phyloP scores from a whole-genome alignment of 2,797 vertebrate genomes.

The Peromyscus attwateri region DNA sequence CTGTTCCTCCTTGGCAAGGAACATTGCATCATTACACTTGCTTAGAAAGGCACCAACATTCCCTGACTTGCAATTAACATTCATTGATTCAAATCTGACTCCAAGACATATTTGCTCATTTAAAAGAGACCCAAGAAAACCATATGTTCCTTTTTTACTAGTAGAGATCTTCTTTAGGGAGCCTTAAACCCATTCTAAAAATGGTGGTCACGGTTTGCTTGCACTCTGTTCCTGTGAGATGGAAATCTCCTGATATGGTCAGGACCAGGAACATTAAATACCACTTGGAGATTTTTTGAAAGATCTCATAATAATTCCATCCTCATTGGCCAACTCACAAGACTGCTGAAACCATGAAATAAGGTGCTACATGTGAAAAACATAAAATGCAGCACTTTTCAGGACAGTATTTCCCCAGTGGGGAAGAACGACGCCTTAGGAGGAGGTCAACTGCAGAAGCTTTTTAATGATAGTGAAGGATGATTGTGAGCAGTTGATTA shows the following conservation, averaged over 20 bases:
- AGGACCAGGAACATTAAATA: background rate
- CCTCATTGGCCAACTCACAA: background rate
- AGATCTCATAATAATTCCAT: background rate
- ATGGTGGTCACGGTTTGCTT: slow-evolving; percentile 14
- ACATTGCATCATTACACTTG: background rate
- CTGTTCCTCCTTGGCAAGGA: background rate
- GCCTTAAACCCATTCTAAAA: slow-evolving; percentile 40
- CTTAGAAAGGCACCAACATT: slow-evolving; percentile 62
- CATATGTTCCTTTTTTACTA: slow-evolving; percentile 23
- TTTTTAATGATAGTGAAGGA: background rate
- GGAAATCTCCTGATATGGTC: slow-evolving; percentile 23
- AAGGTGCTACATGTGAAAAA: background rate
- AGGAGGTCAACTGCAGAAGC: background rate
- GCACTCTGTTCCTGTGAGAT: background rate
- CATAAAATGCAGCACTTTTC: background rate
- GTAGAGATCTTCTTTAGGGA: slow-evolving; percentile 13
- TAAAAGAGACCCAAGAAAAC: slow-evolving; percentile 40
- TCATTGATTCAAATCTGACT: slow-evolving; percentile 6
- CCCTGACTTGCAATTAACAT: slow-evolving; percentile 14
- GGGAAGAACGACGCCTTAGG: background rate
- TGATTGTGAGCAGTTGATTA: background rate
- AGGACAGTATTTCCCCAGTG: background rate
- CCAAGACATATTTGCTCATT: slow-evolving; percentile 23
- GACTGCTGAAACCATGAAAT: slow-evolving; percentile 20
- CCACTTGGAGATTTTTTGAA: slow-evolving; percentile 31